Conservation (phyloP, 2,113 vertebrate genomes). For the Grus americana region DNA sequence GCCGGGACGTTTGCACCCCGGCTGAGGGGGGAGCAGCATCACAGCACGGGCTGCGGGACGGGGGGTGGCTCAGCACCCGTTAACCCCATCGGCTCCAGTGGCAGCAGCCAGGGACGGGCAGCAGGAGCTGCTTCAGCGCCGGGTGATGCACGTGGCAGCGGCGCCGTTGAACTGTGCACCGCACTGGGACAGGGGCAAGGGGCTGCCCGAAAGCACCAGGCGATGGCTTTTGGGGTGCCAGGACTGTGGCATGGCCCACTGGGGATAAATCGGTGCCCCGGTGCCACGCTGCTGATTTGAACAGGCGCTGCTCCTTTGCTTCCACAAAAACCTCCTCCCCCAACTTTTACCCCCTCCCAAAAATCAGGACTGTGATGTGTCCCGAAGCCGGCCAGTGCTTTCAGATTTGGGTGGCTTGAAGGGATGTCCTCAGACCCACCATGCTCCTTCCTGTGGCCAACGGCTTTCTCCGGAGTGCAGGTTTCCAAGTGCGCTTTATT, state of each 20-base stretch:
- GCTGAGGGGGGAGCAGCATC: neutral
- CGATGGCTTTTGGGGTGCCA: neutral
- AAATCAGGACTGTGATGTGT: too few relatives aligned
- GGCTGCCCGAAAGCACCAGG: neutral
- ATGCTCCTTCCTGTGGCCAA: neutral
- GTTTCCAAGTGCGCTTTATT: neutral
- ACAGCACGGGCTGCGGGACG: fast-evolving
- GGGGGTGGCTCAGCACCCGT: neutral
- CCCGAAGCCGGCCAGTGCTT: neutral
- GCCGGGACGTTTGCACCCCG: fast-evolving
- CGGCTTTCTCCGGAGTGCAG: neutral
- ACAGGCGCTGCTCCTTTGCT: neutral
- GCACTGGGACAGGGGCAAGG: neutral
- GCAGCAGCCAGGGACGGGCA: neutral
- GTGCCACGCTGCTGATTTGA: neutral
- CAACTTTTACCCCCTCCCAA: too few relatives aligned
- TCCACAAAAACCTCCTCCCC: neutral
- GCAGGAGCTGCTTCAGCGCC: neutral
- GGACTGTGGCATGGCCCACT: neutral
- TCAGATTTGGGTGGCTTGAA: neutral
- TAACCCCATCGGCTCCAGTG: neutral
- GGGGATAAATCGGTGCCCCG: too few relatives aligned
- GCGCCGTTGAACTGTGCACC: too few relatives aligned
- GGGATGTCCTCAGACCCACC: fast-evolving
- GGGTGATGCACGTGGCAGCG: neutral